phyloP scores from a whole-genome alignment of 2,113 vertebrate species.

The Prunella himalayana region DNA sequence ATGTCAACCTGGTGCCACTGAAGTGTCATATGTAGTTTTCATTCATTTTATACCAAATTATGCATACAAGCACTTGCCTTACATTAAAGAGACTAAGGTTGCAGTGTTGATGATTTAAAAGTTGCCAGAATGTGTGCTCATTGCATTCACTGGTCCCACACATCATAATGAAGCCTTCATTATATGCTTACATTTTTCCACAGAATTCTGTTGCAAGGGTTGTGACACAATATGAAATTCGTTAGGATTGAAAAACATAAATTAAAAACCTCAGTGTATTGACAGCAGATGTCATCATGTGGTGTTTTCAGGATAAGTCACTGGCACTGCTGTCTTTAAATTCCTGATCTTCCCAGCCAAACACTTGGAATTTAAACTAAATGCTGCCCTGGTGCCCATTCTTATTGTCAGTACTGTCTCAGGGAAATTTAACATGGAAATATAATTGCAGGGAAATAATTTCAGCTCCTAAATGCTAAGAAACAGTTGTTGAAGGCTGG shows the following conservation, averaged over 20 bases:
- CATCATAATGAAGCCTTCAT: not conserved
- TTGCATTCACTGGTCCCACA: not conserved
- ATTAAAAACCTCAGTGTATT: not conserved
- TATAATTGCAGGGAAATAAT: not conserved
- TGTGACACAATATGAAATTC: not conserved
- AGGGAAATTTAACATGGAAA: not conserved
- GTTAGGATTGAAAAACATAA: not conserved
- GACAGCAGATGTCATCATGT: not conserved
- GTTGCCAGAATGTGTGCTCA: not conserved
- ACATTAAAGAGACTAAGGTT: not conserved
- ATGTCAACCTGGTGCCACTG: not conserved
- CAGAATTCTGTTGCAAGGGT: not conserved
- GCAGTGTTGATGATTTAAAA: not conserved
- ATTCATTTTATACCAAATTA: not conserved
- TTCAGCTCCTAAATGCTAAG: not conserved
- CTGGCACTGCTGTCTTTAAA: not conserved
- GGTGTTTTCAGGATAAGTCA: not conserved
- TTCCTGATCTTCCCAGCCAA: not conserved
- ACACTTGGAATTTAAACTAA: not conserved
- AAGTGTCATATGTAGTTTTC: not conserved
- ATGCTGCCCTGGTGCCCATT: not conserved
- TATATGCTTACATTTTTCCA: not conserved
- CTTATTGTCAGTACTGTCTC: not conserved
- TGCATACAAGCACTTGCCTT: not conserved
- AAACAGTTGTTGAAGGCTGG: not conserved